Evolutionary conservation across 92 coral and sea anemone genomes (phyloP).

Genomic region (Phenganax stokvisi): DNA sequence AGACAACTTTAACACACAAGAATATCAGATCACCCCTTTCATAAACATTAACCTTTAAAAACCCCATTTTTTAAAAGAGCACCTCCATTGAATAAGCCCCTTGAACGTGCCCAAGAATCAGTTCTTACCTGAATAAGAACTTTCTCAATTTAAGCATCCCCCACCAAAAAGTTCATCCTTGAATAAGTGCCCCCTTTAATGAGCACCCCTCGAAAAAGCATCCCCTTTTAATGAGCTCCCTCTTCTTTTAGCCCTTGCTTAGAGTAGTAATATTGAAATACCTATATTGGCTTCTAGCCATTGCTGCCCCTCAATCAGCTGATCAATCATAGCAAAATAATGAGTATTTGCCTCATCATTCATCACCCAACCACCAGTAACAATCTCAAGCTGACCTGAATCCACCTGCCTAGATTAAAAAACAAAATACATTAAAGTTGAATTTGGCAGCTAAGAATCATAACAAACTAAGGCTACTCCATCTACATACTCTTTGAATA

Average conservation of each 20-base stretch:
- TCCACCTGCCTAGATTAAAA: slow-evolving; percentile 53
- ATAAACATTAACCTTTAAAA: no score
- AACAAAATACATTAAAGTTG: background rate
- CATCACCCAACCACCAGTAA: slow-evolving; percentile 99
- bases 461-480: background rate
- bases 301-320: slow-evolving; percentile 96
- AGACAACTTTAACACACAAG: no score
- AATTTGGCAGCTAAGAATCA: background rate
- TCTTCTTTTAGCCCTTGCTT: no score
- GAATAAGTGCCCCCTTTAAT: no score
- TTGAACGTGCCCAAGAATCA: no score
- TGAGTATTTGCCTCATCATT: slow-evolving; percentile 95
- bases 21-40: no score
- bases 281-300: slow-evolving; percentile 83
- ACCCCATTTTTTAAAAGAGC: no score
- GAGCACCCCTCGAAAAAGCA: no score
- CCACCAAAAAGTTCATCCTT: no score
- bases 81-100: no score
- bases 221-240: background rate
- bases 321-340: slow-evolving; percentile 93
- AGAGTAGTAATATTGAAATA: background rate
- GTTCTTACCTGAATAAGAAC: no score
- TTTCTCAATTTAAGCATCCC: no score
- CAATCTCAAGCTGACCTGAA: slow-evolving; percentile 84
- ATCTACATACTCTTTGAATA: slow-evolving; percentile 55